A percentile compares a stretch with the other conserved stretches of the same genome.
phyloP scores from a whole-genome alignment of 2,797 vertebrate genomes.

The Danio kyathit region DNA sequence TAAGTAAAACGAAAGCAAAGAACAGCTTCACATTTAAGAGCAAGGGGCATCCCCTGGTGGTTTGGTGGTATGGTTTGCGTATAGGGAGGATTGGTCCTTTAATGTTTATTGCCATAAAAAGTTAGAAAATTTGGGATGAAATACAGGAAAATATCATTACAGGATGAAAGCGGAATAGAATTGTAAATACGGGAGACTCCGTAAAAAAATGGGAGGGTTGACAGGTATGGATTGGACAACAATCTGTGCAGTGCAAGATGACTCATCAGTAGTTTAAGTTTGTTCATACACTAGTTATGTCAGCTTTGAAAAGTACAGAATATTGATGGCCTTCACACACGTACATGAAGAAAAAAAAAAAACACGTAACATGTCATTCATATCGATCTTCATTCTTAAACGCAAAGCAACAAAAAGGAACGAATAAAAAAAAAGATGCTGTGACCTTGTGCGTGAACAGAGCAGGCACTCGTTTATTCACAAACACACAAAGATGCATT shows the following conservation, averaged over 20 bases:
- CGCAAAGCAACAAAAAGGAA: constrained; percentile 60
- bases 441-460: constrained; percentile 65
- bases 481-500: constrained; percentile 46
- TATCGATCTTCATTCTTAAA: constrained; percentile 59
- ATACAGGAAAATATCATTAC: too few relatives aligned
- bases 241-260: background rate
- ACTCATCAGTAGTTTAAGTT: background rate
- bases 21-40: too few relatives aligned
- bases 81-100: too few relatives aligned
- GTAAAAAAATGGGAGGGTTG: too few relatives aligned
- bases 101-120: too few relatives aligned
- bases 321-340: background rate
- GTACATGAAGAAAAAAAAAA: background rate
- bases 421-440: constrained; percentile 47
- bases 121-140: too few relatives aligned
- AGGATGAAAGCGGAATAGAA: too few relatives aligned
- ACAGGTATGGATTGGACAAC: background rate
- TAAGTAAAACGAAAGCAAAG: too few relatives aligned
- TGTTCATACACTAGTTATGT: background rate
- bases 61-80: too few relatives aligned
- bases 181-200: too few relatives aligned
- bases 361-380: constrained; percentile 46
- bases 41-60: too few relatives aligned
- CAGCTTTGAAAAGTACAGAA: background rate
- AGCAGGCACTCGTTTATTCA: constrained; percentile 29